Evolutionary conservation across 2,797 vertebrate species (phyloP).

Genomic region (Periophthalmus magnuspinnatus): DNA sequence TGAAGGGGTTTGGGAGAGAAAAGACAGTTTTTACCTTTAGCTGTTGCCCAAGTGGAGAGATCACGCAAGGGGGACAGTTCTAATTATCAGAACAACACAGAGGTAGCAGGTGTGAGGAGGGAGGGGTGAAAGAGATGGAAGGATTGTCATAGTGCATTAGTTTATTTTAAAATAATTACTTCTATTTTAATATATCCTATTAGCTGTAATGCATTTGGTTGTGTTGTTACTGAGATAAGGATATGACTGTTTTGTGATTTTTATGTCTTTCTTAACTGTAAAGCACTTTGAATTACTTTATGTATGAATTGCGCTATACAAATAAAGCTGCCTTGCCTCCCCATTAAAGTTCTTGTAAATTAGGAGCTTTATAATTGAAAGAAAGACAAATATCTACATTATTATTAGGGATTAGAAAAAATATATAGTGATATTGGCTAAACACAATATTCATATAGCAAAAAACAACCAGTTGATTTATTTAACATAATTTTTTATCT

Average conservation of each 20-base stretch:
- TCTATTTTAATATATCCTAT: neutral
- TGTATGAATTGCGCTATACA: too few relatives aligned
- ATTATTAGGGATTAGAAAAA: neutral
- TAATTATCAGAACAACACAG: conserved; percentile 45
- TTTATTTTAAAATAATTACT: neutral
- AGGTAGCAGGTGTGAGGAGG: conserved; percentile 5
- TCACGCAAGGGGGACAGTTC: conserved; percentile 49
- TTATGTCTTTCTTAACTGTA: too few relatives aligned
- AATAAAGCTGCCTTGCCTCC: too few relatives aligned
- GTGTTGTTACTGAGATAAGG: neutral
- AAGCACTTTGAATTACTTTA: too few relatives aligned
- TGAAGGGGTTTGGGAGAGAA: conserved; percentile 17
- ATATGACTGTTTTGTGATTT: too few relatives aligned
- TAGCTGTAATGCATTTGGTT: neutral
- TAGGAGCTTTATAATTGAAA: too few relatives aligned
- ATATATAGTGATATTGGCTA: too few relatives aligned
- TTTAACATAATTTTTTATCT: too few relatives aligned
- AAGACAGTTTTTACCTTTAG: conserved; percentile 45
- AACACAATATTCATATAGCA: too few relatives aligned
- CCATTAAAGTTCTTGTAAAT: too few relatives aligned
- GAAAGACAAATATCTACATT: neutral
- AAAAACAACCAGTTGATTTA: too few relatives aligned
- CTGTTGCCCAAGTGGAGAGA: conserved; percentile 41
- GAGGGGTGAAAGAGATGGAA: neutral
- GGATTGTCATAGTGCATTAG: neutral